These are phyloP conservation scores for Eupithecia exiguata DNA, from an alignment of 2,888 invertebrate species.

Conservation along the genomic window DNA sequence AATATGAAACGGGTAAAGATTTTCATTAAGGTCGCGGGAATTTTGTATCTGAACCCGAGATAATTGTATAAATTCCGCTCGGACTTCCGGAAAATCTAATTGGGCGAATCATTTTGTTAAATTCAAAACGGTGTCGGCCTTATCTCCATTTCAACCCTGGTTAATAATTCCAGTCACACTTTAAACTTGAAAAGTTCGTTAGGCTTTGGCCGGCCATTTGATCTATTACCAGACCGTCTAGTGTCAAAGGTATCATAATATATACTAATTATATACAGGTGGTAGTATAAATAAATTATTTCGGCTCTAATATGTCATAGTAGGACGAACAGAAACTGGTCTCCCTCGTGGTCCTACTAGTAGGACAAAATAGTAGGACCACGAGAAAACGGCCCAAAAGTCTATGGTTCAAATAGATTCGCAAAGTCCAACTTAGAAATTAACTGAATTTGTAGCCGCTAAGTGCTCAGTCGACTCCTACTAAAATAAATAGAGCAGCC, in stretches of 20 bases:
- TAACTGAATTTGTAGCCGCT: background rate
- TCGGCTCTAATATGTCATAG: no score
- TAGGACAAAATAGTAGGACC: no score
- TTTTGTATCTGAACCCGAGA: background rate
- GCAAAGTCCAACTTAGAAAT: background rate
- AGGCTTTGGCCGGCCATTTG: background rate
- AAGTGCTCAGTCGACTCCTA: conserved; percentile 1
- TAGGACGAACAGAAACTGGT: no score
- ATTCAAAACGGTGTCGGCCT: background rate
- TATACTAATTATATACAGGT: no score
- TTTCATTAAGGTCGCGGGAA: background rate
- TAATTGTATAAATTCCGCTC: conserved; percentile 6
- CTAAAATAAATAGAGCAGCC: background rate
- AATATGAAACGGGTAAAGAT: background rate
- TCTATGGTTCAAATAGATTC: background rate
- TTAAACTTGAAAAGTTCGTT: background rate
- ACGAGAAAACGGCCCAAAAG: no score
- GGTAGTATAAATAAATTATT: no score
- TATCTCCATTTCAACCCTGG: background rate
- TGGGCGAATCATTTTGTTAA: conserved; percentile 2
- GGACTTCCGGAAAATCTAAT: background rate
- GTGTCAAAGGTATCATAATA: background rate
- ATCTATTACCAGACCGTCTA: background rate
- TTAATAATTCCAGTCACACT: background rate
- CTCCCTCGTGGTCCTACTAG: no score